Percentiles rank a stretch among this genome's conserved stretches.
Evolutionary conservation across 2,888 invertebrate species (phyloP).

Genomic region (Blomia tropicalis): DNA sequence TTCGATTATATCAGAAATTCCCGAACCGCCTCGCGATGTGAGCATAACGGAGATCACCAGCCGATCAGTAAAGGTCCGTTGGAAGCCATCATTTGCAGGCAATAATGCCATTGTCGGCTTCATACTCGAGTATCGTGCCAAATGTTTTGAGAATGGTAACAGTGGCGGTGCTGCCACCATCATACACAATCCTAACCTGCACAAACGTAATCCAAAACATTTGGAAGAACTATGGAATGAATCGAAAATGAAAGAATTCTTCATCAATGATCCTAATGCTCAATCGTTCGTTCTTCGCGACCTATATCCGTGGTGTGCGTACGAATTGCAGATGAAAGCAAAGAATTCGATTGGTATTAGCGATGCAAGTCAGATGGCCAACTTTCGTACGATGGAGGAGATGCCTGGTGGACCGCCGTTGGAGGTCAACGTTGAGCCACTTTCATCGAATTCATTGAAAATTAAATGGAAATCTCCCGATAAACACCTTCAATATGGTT

Average conservation of each 20-base stretch:
- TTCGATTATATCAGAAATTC: constrained; percentile 33
- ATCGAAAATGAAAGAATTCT: constrained; percentile 19
- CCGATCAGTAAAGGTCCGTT: constrained; percentile 33
- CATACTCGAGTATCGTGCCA: constrained; percentile 34
- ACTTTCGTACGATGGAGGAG: constrained; percentile 35
- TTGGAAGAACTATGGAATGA: constrained; percentile 7
- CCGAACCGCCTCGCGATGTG: constrained; percentile 35
- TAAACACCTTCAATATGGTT: constrained; percentile 34
- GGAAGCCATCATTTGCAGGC: constrained; percentile 37
- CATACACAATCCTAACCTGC: neutral
- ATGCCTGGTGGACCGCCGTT: constrained; percentile 25
- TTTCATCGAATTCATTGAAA: constrained; percentile 25
- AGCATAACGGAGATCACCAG: constrained; percentile 31
- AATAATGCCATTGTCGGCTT: constrained; percentile 36
- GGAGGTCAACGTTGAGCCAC: constrained; percentile 24
- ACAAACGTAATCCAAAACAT: neutral
- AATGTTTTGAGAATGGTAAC: constrained; percentile 21
- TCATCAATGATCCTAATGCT: constrained; percentile 28
- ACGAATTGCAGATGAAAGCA: constrained; percentile 35
- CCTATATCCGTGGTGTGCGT: constrained; percentile 35
- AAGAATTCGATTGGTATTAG: constrained; percentile 36
- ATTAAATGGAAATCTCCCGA: constrained; percentile 32
- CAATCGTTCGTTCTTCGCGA: constrained; percentile 28
- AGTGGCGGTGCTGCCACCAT: neutral
- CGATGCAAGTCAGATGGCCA: constrained; percentile 33